Evolutionary conservation across 1,140 invertebrate genomes (phyloP).

Genomic region (Drosophila tsacasi): DNA sequence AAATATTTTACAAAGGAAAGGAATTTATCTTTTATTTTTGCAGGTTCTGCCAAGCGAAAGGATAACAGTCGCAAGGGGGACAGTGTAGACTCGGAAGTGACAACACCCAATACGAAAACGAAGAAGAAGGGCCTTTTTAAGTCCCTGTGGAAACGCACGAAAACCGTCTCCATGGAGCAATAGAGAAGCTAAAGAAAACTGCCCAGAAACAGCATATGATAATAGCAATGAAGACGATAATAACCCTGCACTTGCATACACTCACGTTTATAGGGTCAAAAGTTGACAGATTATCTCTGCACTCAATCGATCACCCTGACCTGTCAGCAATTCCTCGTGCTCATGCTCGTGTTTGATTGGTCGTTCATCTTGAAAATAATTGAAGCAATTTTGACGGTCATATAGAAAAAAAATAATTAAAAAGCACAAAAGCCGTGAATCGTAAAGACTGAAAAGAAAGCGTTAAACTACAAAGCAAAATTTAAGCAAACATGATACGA

Average conservation of each 20-base stretch:
- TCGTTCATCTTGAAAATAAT: conserved; percentile 57
- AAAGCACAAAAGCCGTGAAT: conserved; percentile 85
- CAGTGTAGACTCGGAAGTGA: conserved; percentile 51
- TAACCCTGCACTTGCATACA: conserved; percentile 50
- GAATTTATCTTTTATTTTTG: conserved; percentile 31
- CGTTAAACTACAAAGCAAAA: conserved; percentile 46
- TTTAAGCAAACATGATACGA: conserved; percentile 40
- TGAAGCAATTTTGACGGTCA: conserved; percentile 62
- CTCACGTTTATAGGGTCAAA: conserved; percentile 20
- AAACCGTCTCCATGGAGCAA: conserved; percentile 93
- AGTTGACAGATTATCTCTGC: conserved; percentile 14
- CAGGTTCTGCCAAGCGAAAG: conserved; percentile 87
- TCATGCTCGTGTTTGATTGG: conserved; percentile 40
- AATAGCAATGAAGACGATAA: conserved; percentile 50
- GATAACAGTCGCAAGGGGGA: conserved; percentile 56
- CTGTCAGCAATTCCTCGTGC: conserved; percentile 54
- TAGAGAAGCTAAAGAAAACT: conserved; percentile 83
- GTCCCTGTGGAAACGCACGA: conserved; percentile 92
- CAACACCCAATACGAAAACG: conserved; percentile 84
- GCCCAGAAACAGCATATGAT: conserved; percentile 32
- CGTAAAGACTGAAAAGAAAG: conserved; percentile 82
- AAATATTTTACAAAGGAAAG: not conserved
- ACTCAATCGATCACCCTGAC: conserved; percentile 22
- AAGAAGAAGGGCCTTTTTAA: conserved; percentile 94
- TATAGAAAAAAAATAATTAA: conserved; percentile 58